Evolutionary conservation across 2,113 vertebrate species (phyloP).

Genomic region (Theropithecus gelada): DNA sequence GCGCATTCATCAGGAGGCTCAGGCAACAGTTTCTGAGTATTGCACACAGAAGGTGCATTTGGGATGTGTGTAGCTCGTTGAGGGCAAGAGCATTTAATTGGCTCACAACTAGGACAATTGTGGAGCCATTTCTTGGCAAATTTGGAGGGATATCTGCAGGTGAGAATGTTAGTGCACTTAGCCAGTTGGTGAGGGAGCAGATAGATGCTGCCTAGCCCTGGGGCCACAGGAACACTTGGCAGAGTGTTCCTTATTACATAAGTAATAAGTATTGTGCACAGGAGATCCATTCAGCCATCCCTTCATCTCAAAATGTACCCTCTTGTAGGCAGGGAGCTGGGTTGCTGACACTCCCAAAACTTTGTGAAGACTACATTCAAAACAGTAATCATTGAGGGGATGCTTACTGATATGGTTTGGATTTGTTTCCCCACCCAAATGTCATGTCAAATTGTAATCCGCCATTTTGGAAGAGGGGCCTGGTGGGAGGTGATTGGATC

Average conservation of each 20-base stretch:
- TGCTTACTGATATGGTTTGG: background rate
- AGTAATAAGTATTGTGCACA: background rate
- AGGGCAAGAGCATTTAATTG: background rate
- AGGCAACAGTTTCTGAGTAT: background rate
- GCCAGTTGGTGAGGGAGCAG: background rate
- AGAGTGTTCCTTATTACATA: background rate
- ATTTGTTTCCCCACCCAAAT: no score
- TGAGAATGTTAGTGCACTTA: background rate
- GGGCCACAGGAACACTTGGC: no score
- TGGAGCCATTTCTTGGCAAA: background rate
- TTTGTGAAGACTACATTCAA: background rate
- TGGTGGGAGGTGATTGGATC: no score
- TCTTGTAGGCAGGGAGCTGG: background rate
- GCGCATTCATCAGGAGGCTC: rapidly evolving
- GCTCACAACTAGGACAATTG: background rate
- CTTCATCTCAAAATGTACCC: no score
- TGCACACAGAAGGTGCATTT: rapidly evolving
- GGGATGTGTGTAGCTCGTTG: background rate
- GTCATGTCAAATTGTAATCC: no score
- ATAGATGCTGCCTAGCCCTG: no score
- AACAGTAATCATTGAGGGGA: background rate
- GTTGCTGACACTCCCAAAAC: no score
- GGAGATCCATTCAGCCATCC: background rate
- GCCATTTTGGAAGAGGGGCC: no score
- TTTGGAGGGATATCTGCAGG: background rate